phyloP scores from a whole-genome alignment of 2,888 invertebrate genomes.

The Ecliptopera silaceata region DNA sequence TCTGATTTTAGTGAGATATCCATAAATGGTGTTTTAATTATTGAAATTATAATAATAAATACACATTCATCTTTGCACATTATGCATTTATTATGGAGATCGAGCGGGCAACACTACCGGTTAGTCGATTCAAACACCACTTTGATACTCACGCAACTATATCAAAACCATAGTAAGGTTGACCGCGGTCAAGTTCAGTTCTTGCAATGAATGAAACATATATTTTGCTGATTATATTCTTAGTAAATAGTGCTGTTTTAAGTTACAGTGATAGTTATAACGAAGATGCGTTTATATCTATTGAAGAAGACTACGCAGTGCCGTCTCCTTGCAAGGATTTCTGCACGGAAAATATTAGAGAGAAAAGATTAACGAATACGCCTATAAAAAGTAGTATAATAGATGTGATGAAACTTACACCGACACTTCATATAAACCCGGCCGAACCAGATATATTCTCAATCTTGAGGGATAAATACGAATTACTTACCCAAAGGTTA shows the following conservation, averaged over 20 bases:
- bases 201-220: conserved; percentile 26
- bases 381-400: conserved; percentile 55
- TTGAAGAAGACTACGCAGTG: conserved; percentile 50
- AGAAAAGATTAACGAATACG: conserved; percentile 39
- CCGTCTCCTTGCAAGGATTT: conserved; percentile 46
- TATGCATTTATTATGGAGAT: neutral
- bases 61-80: too few relatives aligned
- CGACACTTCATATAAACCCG: conserved; percentile 50
- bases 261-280: conserved; percentile 31
- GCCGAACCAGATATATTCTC: conserved; percentile 56
- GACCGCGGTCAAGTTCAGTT: conserved; percentile 44
- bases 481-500: conserved; percentile 69
- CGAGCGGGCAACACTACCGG: conserved; percentile 25
- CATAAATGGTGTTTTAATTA: neutral
- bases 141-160: conserved; percentile 3
- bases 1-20: neutral
- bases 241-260: conserved; percentile 18
- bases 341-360: conserved; percentile 44
- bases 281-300: conserved; percentile 41
- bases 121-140: neutral
- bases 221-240: conserved; percentile 24
- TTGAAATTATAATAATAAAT: too few relatives aligned
- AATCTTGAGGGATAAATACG: conserved; percentile 61
- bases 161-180: conserved; percentile 33
- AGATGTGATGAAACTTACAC: conserved; percentile 61